phyloP scores from a whole-genome alignment of 1,140 invertebrate genomes.

The Anthonomus grandis region DNA sequence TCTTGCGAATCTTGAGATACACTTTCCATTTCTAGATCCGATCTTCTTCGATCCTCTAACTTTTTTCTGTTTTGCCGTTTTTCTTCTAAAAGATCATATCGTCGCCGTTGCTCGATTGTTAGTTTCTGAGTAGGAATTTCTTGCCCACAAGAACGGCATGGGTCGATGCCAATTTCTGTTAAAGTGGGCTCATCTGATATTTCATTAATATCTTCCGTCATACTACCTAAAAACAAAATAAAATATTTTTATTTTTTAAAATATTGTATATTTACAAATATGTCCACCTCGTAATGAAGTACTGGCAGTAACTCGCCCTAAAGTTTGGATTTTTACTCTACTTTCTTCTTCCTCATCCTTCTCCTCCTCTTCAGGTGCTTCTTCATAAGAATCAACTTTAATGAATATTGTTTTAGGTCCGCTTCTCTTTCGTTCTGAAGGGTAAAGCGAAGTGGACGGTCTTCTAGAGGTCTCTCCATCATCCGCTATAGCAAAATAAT shows the following conservation, averaged over 20 bases:
- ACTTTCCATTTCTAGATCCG: too few species aligned
- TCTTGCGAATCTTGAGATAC: not conserved
- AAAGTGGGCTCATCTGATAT: too few species aligned
- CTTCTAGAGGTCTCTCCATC: conserved; percentile 51
- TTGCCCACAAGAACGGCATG: conserved; percentile 16
- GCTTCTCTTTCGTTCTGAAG: conserved; percentile 16
- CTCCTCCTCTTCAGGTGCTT: conserved; percentile 18
- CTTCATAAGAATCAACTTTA: conserved; percentile 33
- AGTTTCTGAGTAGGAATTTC: conserved; percentile 19
- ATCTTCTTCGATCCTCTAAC: conserved; percentile 11
- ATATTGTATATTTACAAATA: too few species aligned
- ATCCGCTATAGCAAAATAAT: conserved; percentile 45
- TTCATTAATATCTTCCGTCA: too few species aligned
- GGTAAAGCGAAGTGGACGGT: conserved; percentile 8
- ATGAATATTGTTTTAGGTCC: conserved; percentile 37
- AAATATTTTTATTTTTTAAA: too few species aligned
- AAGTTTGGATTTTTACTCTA: too few species aligned
- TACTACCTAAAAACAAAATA: too few species aligned
- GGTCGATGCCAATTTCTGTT: conserved; percentile 9
- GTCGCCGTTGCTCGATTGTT: conserved; percentile 20
- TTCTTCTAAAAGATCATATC: conserved; percentile 19
- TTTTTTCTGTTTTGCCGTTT: conserved; percentile 8
- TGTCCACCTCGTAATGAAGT: too few species aligned
- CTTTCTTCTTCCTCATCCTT: conserved; percentile 52
- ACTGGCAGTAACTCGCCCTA: too few species aligned